Conservation (phyloP, 2,888 invertebrate genomes). For the Chrysotoxum bicinctum region DNA sequence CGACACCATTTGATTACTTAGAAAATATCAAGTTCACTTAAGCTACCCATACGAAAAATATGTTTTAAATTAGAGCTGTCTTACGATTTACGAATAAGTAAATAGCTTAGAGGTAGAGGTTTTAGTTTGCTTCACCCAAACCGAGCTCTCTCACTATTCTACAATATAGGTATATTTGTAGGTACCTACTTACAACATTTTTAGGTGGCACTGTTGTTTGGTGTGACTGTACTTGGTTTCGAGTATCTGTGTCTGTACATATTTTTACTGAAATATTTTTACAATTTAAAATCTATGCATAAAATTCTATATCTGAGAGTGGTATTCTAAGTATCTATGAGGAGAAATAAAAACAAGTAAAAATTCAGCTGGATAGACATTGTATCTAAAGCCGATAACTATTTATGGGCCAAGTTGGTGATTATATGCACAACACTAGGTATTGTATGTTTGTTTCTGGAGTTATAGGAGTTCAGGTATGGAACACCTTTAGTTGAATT, state of each 20-base stretch:
- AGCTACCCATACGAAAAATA: constrained; percentile 33
- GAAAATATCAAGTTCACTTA: constrained; percentile 52
- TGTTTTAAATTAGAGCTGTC: constrained; percentile 57
- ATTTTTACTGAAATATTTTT: constrained; percentile 39
- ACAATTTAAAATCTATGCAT: constrained; percentile 65
- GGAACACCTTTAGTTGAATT: constrained; percentile 58
- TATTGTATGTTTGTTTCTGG: constrained; percentile 30
- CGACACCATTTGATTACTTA: constrained; percentile 31
- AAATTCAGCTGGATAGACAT: constrained; percentile 26
- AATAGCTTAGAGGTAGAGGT: constrained; percentile 6
- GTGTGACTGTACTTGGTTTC: constrained; percentile 57
- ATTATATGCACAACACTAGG: constrained; percentile 47
- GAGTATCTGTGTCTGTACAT: background rate
- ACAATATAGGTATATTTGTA: background rate
- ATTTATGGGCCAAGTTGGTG: constrained; percentile 49
- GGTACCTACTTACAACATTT: constrained; percentile 25
- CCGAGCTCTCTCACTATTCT: constrained; percentile 5
- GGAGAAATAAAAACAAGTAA: constrained; percentile 40
- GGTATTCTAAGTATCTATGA: constrained; percentile 53
- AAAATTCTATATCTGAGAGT: constrained; percentile 57
- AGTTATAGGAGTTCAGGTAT: constrained; percentile 49
- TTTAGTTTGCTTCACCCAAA: constrained; percentile 6
- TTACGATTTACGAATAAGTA: constrained; percentile 28
- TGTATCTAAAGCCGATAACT: constrained; percentile 53
- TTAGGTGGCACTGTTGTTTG: constrained; percentile 51